Percentiles rank a stretch among this genome's conserved stretches.
Conservation (phyloP, 23 tunicate genomes). For the Trididemnum miniatum region DNA sequence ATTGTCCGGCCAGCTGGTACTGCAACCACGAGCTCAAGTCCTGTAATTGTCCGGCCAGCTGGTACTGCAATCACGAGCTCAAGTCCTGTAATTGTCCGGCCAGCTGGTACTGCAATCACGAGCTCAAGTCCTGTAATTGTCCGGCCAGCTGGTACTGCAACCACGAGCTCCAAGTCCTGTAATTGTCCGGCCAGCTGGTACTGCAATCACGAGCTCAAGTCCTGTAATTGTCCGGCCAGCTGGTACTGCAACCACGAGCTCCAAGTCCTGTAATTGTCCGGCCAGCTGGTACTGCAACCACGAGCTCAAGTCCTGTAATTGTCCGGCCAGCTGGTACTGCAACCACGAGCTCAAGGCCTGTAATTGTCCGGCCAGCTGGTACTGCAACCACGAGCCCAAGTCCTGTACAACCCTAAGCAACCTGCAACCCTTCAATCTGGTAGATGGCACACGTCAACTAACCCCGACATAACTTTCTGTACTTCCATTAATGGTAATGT, state of each 20-base stretch:
- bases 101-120: not conserved
- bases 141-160: not conserved
- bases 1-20: not conserved
- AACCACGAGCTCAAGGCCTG: not conserved
- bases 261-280: not conserved
- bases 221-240: not conserved
- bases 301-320: not conserved
- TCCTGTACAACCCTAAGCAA: conserved; percentile 4
- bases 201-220: not conserved
- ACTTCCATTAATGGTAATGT: not conserved
- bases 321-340: not conserved
- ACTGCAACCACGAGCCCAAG: not conserved
- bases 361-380: not conserved
- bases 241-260: not conserved
- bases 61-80: not conserved
- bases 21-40: not conserved
- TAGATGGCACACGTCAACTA: not conserved
- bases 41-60: not conserved
- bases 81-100: not conserved
- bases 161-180: not conserved
- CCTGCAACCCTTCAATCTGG: not conserved
- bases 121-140: not conserved
- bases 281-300: not conserved
- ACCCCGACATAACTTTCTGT: not conserved
- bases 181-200: not conserved